Evolutionary conservation across 2,888 invertebrate genomes (phyloP), one percentile per base, ranked within the genome.

Genomic region (Magallana nippona): DNA sequence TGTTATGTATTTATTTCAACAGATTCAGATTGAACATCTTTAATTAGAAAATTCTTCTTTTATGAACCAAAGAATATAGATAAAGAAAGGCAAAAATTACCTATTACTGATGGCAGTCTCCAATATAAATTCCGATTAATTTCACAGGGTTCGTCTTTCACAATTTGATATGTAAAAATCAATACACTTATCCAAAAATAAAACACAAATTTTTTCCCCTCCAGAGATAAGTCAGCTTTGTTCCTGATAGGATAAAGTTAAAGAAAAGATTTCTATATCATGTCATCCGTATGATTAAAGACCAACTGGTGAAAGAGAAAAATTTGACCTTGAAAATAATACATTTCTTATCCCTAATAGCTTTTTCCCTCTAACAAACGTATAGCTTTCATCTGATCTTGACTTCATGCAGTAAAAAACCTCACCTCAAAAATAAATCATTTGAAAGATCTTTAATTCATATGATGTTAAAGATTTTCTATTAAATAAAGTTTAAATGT

Each of bases 361-460:
- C 13, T 32, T 71, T 63, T 71, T 22, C 19, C 32, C 15, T 32
- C 27, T 27, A n/a, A 22, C 22, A 27, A 10, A 71, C 11, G 13
- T 71, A 22, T 71, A 27, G 71, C 71, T 71, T 27, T 27, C 60
- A 27, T 11, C 15, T 71, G 71, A 32, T 27, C 71, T 15, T 71
- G 71, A 27, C 71, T 71, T 71, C 15, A 71, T 71, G 15, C 71
- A 19, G 27, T 71, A 32, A 22, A 71, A 19, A 71, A 22, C 27
- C 15, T 27, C 8, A 22, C 71, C 22, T 13, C 3, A 13, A 15
- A 71, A 71, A 32, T 32, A 13, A 27, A 15, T 71, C 71, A 27
- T 71, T 71, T 71, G 22, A 71, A 71, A 71, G 71, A 71, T 71
- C 71, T 71, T 27, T 71, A 71, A 2, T 71, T 71, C 32, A 71